Evolutionary conservation across 2,113 vertebrate species (phyloP).

Genomic region (Muscicapa adusta): DNA sequence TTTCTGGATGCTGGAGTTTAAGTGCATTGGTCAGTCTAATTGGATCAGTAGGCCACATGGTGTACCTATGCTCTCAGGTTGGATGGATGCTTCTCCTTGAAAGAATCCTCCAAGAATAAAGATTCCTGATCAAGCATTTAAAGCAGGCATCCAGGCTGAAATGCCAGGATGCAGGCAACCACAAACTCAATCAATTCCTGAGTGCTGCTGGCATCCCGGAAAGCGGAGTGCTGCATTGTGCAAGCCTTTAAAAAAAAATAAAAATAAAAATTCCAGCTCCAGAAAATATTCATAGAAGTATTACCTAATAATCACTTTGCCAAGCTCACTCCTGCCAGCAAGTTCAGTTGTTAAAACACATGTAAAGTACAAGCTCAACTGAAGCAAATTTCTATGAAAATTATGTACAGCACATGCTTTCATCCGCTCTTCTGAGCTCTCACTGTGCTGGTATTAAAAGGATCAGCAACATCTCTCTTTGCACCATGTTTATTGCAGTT

Average conservation of each 20-base stretch:
- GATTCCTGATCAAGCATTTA: slow-evolving; percentile 53
- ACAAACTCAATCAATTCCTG: slow-evolving; percentile 38
- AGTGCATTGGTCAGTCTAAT: slow-evolving; percentile 35
- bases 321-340: slow-evolving; percentile 15
- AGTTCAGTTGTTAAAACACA: slow-evolving; percentile 46
- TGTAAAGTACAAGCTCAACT: slow-evolving; percentile 36
- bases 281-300: slow-evolving; percentile 24
- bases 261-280: not conserved
- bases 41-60: slow-evolving; percentile 14
- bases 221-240: not conserved
- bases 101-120: slow-evolving; percentile 34
- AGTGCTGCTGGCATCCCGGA: slow-evolving; percentile 3
- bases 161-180: not conserved
- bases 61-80: not conserved
- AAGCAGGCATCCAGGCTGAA: not conserved
- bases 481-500: slow-evolving; percentile 21
- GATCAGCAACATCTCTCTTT: slow-evolving; percentile 4
- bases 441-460: not conserved
- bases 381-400: slow-evolving; percentile 43
- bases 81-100: slow-evolving; percentile 39
- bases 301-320: slow-evolving; percentile 45
- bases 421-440: not conserved
- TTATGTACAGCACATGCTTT: slow-evolving; percentile 30
- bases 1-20: not conserved
- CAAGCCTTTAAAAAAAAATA: not conserved